Conservation (phyloP, 2,888 invertebrate genomes). For the Meteorus colon region DNA sequence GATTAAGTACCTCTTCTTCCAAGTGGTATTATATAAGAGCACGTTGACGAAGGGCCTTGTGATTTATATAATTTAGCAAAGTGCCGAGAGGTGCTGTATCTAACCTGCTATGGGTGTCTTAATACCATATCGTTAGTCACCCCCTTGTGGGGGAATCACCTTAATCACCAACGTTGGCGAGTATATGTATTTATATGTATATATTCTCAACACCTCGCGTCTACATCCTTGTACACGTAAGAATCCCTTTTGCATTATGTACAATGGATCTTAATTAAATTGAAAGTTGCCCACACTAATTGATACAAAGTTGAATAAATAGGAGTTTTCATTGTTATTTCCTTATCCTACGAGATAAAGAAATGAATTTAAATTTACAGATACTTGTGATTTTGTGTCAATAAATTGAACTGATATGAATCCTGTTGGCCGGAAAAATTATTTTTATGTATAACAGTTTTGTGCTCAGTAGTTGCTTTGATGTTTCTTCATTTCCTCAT, state of each 20-base stretch:
- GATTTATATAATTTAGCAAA: slow-evolving; percentile 72
- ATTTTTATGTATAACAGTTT: no score
- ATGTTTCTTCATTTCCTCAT: no score
- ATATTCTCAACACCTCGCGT: slow-evolving; percentile 15
- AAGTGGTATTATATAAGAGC: slow-evolving; percentile 51
- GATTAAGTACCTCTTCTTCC: slow-evolving; percentile 22
- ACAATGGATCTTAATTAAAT: slow-evolving; percentile 66
- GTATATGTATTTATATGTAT: not conserved
- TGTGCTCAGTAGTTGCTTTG: no score
- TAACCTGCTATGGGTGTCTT: slow-evolving; percentile 51
- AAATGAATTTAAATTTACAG: no score
- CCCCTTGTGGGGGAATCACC: slow-evolving; percentile 46
- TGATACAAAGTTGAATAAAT: slow-evolving; percentile 5
- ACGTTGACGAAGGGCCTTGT: slow-evolving; percentile 65
- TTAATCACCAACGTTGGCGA: slow-evolving; percentile 42
- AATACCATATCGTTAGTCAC: slow-evolving; percentile 63
- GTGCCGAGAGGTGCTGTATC: slow-evolving; percentile 60
- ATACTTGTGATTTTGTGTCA: no score
- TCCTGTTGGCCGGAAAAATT: no score
- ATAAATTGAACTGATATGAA: no score
- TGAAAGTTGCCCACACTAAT: slow-evolving; percentile 46
- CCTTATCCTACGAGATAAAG: no score
- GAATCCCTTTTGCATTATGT: slow-evolving; percentile 45
- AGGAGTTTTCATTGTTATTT: not conserved
- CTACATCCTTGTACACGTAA: slow-evolving; percentile 24